A percentile compares a stretch with the other conserved stretches of the same genome.
phyloP scores from a whole-genome alignment of 2,797 vertebrate species.

The Mormyrops attenuatus region DNA sequence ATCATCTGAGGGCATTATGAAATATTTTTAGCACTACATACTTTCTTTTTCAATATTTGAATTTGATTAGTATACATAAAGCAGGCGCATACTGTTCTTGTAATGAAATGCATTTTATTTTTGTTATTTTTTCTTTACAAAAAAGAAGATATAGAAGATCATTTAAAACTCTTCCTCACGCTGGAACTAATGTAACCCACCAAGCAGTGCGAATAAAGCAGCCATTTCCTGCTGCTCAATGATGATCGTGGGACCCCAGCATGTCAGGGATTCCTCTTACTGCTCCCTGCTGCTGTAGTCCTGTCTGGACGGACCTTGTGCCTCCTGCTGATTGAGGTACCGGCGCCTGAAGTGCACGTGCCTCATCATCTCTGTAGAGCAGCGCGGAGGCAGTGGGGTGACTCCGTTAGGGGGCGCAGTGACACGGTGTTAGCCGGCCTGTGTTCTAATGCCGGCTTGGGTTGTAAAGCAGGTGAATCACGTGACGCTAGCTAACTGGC shows the following conservation, averaged over 20 bases:
- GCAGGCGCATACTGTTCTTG: no score
- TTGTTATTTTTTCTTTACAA: no score
- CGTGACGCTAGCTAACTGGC: neutral
- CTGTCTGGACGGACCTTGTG: neutral
- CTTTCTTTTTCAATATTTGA: neutral
- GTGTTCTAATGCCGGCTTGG: neutral
- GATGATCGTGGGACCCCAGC: neutral
- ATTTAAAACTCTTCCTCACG: no score
- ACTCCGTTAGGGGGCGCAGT: neutral
- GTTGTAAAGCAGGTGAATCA: neutral
- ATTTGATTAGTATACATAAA: neutral
- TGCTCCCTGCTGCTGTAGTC: neutral
- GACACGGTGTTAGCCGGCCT: neutral
- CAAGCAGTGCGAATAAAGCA: no score
- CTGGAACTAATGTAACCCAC: no score
- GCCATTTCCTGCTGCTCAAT: no score
- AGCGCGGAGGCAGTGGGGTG: neutral
- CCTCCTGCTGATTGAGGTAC: neutral
- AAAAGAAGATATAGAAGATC: no score
- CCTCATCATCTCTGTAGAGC: neutral
- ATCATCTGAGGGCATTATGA: slow-evolving; percentile 65
- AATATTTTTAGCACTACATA: neutral
- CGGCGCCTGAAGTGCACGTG: neutral
- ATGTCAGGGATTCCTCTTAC: neutral
- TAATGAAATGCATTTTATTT: no score